Evolutionary conservation across 2,888 invertebrate genomes (phyloP), one percentile per base, ranked within the genome.

Genomic region (Drosophila maculinotata): DNA sequence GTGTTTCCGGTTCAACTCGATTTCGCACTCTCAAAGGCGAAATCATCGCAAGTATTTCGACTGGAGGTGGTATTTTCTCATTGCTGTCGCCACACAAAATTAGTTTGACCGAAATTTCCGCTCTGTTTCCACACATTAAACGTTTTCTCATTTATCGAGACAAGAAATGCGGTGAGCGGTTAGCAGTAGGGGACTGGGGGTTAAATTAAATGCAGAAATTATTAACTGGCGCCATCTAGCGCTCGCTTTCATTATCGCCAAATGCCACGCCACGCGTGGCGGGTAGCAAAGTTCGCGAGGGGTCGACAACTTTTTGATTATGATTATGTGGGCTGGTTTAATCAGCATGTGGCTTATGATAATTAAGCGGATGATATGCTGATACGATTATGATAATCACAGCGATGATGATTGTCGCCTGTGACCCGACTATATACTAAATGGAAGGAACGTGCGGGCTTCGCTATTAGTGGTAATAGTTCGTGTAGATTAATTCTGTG

Each of bases 41-140:
- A 9, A 20, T 28, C 14, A 26, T 26, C 38, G 33, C 28, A 44
- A 38, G 52, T 38, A 47, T 33, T 17, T 31, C 38, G 48, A 5
- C 45, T 45, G 36, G 33, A 48, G 53, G 39, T 51, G 41, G 20
- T 45, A 38, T 14, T 62, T 62, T 67, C n/a, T n/a, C 56, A 54
- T 57, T 68, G 52, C 44, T 59, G 70, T 45, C 53, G 54, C 33
- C 70, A 82, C 49, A 53, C 44, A 67, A 76, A 86, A 83, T 80
- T 86, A 79, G 75, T 67, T 74, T 52, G 63, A 60, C 64, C 69
- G 45, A 64, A 71, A 69, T 71, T 78, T 62, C 44, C 67, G 74
- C 67, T 77, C 57, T 45, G 69, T 78, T 69, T 57, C 51, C 70
- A 73, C 67, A 60, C 59, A 75, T 75, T 78, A 72, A 78, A 79